These are phyloP conservation scores for Oreochromis aureus DNA, from an alignment of 2,113 vertebrate genomes.

Conservation along the genomic window DNA sequence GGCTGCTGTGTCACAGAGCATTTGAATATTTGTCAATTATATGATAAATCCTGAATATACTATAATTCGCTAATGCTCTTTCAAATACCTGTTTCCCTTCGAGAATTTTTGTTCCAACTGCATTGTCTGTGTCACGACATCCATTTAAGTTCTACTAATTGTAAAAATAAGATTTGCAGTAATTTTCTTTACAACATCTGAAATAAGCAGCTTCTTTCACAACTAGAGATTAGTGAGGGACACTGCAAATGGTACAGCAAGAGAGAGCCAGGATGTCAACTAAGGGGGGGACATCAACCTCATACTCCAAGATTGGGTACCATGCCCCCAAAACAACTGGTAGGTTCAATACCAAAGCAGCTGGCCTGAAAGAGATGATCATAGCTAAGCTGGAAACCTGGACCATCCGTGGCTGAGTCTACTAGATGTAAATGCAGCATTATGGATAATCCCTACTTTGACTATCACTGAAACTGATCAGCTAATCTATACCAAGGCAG, in stretches of 20 bases:
- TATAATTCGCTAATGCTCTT: accelerated
- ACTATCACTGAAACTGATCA: background rate
- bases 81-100: background rate
- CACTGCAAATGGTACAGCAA: background rate
- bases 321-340: background rate
- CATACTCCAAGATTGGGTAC: background rate
- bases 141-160: background rate
- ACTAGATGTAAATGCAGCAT: background rate
- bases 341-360: background rate
- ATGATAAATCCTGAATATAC: background rate
- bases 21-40: background rate
- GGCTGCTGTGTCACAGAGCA: background rate
- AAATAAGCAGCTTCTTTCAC: background rate
- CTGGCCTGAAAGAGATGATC: background rate
- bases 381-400: background rate
- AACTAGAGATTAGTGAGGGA: background rate
- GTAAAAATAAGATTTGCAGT: background rate
- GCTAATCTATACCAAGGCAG: background rate
- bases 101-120: background rate
- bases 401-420: background rate
- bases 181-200: background rate
- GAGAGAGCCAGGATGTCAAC: background rate
- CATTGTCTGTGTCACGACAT: accelerated
- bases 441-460: accelerated
- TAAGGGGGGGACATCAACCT: background rate